Evolutionary conservation across 2,113 vertebrate genomes (phyloP).

Genomic region (Myrmophylax atrothorax): DNA sequence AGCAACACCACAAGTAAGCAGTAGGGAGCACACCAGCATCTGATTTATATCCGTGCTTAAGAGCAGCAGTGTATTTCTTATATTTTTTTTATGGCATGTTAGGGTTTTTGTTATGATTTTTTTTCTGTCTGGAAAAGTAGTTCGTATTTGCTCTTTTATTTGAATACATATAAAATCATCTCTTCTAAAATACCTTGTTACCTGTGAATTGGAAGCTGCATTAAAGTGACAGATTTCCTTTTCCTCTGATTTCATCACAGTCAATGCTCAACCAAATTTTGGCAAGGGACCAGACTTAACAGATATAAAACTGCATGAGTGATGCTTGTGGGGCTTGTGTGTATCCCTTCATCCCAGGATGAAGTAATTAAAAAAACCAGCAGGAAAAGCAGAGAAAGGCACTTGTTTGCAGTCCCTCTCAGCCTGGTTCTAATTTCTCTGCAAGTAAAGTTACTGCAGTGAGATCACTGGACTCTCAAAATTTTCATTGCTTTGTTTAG

Average conservation of each 20-base stretch:
- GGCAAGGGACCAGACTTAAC: not conserved
- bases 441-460: slow-evolving; percentile 27
- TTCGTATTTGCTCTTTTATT: slow-evolving; percentile 23
- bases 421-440: not conserved
- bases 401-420: not conserved
- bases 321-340: not conserved
- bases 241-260: not conserved
- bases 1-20: slow-evolving; percentile 66
- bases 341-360: not conserved
- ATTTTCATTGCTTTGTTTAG: not conserved
- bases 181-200: not conserved
- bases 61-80: not conserved
- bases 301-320: not conserved
- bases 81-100: slow-evolving; percentile 38
- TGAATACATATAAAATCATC: not conserved
- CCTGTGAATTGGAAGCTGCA: not conserved
- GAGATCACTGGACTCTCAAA: not conserved
- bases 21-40: slow-evolving; percentile 69
- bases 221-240: not conserved
- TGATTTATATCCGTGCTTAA: slow-evolving; percentile 59
- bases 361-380: not conserved
- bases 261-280: not conserved
- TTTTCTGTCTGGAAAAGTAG: slow-evolving; percentile 34
- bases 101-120: slow-evolving; percentile 7
- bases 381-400: not conserved